These are phyloP conservation scores for Hycleus cichorii DNA, from an alignment of 1,140 invertebrate genomes.

Conservation along the genomic window DNA sequence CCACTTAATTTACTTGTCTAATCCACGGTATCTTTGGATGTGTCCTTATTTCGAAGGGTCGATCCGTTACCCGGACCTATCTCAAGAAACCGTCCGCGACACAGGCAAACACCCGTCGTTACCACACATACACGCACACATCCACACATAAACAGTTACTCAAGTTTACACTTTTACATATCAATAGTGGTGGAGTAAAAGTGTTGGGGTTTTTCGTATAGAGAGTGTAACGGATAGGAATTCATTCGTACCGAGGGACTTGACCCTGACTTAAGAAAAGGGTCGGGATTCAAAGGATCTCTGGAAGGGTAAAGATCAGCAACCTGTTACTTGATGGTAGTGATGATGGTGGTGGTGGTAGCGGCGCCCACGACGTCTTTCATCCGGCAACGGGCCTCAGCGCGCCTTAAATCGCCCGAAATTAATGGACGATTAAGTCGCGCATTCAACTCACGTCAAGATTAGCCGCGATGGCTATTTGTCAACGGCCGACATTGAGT, in stretches of 20 bases:
- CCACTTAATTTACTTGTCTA: too few species aligned
- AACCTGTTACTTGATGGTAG: constrained; percentile 16
- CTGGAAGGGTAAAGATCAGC: constrained; percentile 26
- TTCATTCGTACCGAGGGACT: background rate
- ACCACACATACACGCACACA: background rate
- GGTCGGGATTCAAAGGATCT: constrained; percentile 25
- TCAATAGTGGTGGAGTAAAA: constrained; percentile 9
- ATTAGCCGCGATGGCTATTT: constrained; percentile 9
- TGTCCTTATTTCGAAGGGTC: background rate
- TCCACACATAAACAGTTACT: background rate
- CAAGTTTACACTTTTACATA: constrained; percentile 18
- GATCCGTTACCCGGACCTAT: background rate
- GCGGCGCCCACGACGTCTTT: constrained; percentile 2
- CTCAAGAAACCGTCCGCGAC: constrained; percentile 1
- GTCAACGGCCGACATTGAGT: background rate
- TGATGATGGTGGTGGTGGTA: background rate
- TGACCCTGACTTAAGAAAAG: constrained; percentile 20
- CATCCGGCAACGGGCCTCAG: background rate
- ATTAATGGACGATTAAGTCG: constrained; percentile 16
- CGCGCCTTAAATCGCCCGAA: constrained; percentile 8
- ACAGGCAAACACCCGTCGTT: background rate
- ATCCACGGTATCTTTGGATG: too few species aligned
- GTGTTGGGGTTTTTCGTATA: background rate
- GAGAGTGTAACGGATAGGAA: too few species aligned
- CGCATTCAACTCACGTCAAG: constrained; percentile 9